Base-by-base conservation (phyloP, 2,888 invertebrate species). In the Cylindroiulus punctatus region DNA sequence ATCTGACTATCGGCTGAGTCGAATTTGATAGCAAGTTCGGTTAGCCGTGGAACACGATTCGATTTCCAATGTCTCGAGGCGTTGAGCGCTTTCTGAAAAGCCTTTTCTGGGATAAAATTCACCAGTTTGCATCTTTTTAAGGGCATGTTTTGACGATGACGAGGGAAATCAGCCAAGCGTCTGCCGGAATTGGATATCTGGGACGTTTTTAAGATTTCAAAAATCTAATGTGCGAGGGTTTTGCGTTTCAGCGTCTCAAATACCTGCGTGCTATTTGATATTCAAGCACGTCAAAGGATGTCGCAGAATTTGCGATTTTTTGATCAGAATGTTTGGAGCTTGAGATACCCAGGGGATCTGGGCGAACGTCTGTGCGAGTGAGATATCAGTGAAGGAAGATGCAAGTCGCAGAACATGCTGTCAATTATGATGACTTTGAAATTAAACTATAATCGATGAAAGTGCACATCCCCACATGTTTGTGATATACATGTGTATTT, bases 301-400 rank as follows among this genome's bases (percentile, higher is more conserved):
- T 76, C 30, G 76, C 30, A 76, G 30, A 76, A 76, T 76, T 76
- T 76, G 76, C 26, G 76, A 65, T 65, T 65, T 52, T 52, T 26
- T n/a, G n/a, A 26, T 26, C 65, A 10, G 26, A 30, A 76, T 76
- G 22, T 76, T 30, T 30, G n/a, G 22, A 76, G 76, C 30, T 30
- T 14, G 30, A 26, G 30, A 76, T 76, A 30, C 76, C 76, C 30
- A 12, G 2, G 30, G 76, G 76, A 76, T 30, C 30, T 17, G 76
- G 4, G 30, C 30, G 0, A 17, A 30, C 76, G 30, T 76, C 76
- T 76, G 76, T 30, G 0, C 5, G 30, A 30, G 22, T 76, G 76
- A 76, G 76, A 76, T 76, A 76, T 30, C 76, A 76, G 76, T 30
- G 30, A 76, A 12, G 5, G 5, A 14, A 76, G 30, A 30, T 30